Evolutionary conservation across 2,797 vertebrate species (phyloP).

Genomic region (Melanotaenia nigrans): DNA sequence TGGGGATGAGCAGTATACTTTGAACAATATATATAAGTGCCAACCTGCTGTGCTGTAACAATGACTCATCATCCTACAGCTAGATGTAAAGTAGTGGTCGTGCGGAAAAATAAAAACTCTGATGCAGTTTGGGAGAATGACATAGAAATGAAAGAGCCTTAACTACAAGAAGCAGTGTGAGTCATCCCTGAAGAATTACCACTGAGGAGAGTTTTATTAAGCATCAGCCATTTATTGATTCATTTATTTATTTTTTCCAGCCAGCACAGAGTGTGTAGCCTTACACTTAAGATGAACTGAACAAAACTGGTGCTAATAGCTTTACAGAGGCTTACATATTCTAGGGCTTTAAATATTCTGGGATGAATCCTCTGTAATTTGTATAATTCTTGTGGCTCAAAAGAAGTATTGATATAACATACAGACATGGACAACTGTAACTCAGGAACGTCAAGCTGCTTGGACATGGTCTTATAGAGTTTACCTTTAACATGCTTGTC

Average conservation of each 20-base stretch:
- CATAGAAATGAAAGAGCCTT: constrained; percentile 28
- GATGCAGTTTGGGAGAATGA: constrained; percentile 23
- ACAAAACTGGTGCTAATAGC: constrained; percentile 1
- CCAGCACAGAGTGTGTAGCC: constrained; percentile 10
- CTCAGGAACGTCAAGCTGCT: too few species aligned
- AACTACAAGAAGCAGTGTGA: constrained; percentile 33
- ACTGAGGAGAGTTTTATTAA: constrained; percentile 23
- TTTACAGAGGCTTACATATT: not conserved
- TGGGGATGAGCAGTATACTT: constrained; percentile 1
- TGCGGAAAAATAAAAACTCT: constrained; percentile 26
- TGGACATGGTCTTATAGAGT: too few species aligned
- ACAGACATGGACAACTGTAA: too few species aligned
- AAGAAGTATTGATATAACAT: too few species aligned
- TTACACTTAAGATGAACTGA: constrained; percentile 19
- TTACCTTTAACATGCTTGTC: too few species aligned
- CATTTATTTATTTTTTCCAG: not conserved
- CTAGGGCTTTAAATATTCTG: too few species aligned
- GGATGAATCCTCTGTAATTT: too few species aligned
- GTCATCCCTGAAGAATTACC: constrained; percentile 30
- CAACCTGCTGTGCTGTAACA: constrained; percentile 18
- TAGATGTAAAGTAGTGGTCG: constrained; percentile 14
- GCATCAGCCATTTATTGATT: not conserved
- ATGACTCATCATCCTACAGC: constrained; percentile 33
- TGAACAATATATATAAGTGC: constrained; percentile 46
- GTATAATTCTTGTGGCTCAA: too few species aligned